phyloP scores from a whole-genome alignment of 2,113 vertebrate genomes.

The Hucho hucho region DNA sequence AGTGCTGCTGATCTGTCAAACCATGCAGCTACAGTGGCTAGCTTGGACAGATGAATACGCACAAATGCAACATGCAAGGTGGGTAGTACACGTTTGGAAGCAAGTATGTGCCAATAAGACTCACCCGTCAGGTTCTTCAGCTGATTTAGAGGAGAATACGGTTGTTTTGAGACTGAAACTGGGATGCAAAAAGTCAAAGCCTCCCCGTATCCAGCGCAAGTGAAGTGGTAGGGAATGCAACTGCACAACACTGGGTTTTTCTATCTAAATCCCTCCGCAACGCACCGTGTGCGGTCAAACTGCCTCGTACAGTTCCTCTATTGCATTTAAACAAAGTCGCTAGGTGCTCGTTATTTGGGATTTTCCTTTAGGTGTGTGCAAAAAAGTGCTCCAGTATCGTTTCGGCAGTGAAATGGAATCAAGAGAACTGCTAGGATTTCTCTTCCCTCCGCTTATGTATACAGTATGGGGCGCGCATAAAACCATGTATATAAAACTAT shows the following conservation, averaged over 20 bases:
- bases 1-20: constrained; percentile 66
- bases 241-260: background rate
- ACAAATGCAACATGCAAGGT: constrained; percentile 21
- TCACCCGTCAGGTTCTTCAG: constrained; percentile 53
- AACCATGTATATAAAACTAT: constrained; percentile 60
- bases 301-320: constrained; percentile 15
- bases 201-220: constrained; percentile 45
- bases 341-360: constrained; percentile 10
- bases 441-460: constrained; percentile 73
- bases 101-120: constrained; percentile 28
- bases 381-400: constrained; percentile 55
- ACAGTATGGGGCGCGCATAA: constrained; percentile 48
- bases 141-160: constrained; percentile 24
- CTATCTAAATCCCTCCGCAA: background rate
- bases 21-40: constrained; percentile 28
- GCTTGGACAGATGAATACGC: constrained; percentile 35
- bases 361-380: constrained; percentile 9
- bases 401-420: constrained; percentile 61
- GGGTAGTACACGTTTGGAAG: background rate
- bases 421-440: constrained; percentile 65
- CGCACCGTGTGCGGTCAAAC: constrained; percentile 37
- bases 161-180: constrained; percentile 18
- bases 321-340: constrained; percentile 21
- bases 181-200: constrained; percentile 49
- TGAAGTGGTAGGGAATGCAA: constrained; percentile 10